Evolutionary conservation across 2,888 invertebrate species (phyloP), one percentile per base, ranked within the genome.

Genomic region (Mesorhabditis sp.): DNA sequence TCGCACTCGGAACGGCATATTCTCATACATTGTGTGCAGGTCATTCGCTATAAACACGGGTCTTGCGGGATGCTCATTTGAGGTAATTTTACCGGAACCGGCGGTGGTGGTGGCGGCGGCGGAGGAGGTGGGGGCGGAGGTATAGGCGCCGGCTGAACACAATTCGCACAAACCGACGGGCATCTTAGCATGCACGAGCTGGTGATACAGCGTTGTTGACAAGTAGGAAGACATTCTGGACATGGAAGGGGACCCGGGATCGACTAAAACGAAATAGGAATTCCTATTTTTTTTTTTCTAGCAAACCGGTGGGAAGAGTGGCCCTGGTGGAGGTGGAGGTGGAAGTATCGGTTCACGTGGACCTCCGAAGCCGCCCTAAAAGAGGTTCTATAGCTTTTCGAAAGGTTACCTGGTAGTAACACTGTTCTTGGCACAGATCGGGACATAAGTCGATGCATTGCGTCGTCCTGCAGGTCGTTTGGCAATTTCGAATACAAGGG

Each of bases 91-190:
- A 13, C 7, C n/a, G 7, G 58, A 50, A 50, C 10, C 58, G 58
- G n/a, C n/a, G 28, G 28, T 50, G 58, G 58, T 50, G 7, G 58
- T 50, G 58, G 58, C 58, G 58, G 58, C 58, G 58, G 58, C n/a
- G 58, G 58, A 50, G 58, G 58, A 50, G 58, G 58, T 50, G 58
- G 58, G n/a, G 58, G 58, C 7, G 58, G 58, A 50, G 58, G 58
- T n/a, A 50, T 50, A 13, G 58, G 10, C 58, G 58, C 10, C n/a
- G 58, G n/a, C n/a, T 50, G 58, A 50, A 50, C n/a, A 50, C 58
- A 50, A 50, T 50, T 50, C 10, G 58, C 58, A 50, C 58, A 50
- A 50, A 50, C n/a, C 58, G 58, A 50, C n/a, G 58, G 58, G n/a
- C 58, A 50, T 50, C 58, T 50, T 50, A 13, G 58, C 58, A 50